Conservation (phyloP, 2,888 invertebrate species). For the Labia minor region DNA sequence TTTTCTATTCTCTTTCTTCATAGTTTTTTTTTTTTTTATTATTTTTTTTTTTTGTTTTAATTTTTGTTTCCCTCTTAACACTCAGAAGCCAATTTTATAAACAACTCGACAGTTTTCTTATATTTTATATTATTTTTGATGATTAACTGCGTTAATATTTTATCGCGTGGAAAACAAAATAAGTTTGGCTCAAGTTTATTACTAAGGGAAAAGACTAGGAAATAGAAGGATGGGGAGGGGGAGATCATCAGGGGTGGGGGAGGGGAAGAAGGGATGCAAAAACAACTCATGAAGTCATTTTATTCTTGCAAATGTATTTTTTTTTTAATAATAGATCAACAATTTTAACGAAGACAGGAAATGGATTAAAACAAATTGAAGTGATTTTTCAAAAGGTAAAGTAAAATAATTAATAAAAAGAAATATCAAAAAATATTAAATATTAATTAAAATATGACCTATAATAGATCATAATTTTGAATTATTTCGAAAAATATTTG, state of each 20-base stretch:
- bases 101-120: not conserved
- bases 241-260: not conserved
- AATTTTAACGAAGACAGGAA: too few relatives aligned
- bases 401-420: too few relatives aligned
- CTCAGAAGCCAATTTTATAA: not conserved
- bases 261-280: not conserved
- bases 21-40: not conserved
- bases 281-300: constrained; percentile 2
- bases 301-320: not conserved
- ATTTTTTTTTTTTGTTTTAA: not conserved
- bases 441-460: too few relatives aligned
- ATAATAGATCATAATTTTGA: too few relatives aligned
- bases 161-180: constrained; percentile 13
- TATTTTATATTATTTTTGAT: not conserved
- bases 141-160: constrained; percentile 13
- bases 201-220: not conserved
- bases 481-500: too few relatives aligned
- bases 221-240: not conserved
- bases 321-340: too few relatives aligned
- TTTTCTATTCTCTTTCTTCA: too few relatives aligned
- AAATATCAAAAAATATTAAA: too few relatives aligned
- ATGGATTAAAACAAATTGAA: too few relatives aligned
- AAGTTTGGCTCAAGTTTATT: constrained; percentile 3
- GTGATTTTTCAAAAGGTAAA: too few relatives aligned
- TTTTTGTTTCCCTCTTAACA: not conserved